Conservation (phyloP, 2,113 vertebrate genomes). For the Grantiella picta region DNA sequence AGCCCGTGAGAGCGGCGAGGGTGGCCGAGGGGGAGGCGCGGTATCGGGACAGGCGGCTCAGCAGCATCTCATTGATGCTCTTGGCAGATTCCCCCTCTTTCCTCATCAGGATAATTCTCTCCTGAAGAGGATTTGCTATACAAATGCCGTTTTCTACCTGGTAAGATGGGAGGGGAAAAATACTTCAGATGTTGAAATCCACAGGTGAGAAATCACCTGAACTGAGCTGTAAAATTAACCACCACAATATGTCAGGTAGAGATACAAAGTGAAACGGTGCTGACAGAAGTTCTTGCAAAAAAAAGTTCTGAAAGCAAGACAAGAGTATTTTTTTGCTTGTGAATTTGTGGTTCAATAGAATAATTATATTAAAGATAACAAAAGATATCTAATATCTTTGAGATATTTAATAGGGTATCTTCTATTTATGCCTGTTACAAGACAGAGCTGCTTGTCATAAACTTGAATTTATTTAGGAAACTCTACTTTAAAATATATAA, state of each 20-base stretch:
- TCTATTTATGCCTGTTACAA: not conserved
- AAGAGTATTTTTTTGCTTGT: not conserved
- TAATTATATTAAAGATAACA: not conserved
- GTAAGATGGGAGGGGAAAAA: not conserved
- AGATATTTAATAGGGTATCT: not conserved
- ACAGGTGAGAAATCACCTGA: not conserved
- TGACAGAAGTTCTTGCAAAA: not conserved
- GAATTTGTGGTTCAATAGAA: not conserved
- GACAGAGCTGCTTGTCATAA: not conserved
- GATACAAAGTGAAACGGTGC: not conserved
- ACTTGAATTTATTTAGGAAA: not conserved
- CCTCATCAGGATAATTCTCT: conserved; percentile 90
- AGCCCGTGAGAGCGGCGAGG: conserved; percentile 93
- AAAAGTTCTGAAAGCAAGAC: not conserved
- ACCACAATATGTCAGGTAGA: not conserved
- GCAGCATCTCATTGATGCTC: conserved; percentile 97
- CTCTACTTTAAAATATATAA: not conserved
- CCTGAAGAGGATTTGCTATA: conserved; percentile 85
- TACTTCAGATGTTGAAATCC: not conserved
- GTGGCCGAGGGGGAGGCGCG: conserved; percentile 95
- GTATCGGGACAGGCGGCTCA: conserved; percentile 95
- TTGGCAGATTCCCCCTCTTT: conserved; percentile 98
- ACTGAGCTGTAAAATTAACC: not conserved
- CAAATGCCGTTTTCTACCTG: conserved; percentile 88
- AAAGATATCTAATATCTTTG: not conserved